Evolutionary conservation across 2,888 invertebrate species (phyloP).

Genomic region (Cepaea hortensis): DNA sequence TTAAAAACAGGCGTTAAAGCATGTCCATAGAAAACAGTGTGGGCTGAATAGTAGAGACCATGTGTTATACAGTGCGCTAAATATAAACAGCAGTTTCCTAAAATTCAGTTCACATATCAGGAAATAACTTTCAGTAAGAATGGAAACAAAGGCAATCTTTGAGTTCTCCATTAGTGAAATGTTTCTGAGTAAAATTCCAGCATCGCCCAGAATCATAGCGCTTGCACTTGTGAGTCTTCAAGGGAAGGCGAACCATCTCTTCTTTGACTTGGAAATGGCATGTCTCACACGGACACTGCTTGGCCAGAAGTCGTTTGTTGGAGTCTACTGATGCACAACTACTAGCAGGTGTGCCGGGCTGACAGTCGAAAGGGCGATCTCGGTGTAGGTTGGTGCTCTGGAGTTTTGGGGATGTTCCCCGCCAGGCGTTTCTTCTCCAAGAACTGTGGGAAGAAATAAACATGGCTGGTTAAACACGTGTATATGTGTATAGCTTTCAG

Average conservation of each 20-base stretch:
- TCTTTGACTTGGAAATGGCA: slow-evolving; percentile 23
- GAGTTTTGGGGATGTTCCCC: slow-evolving; percentile 53
- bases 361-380: slow-evolving; percentile 39
- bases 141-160: slow-evolving; percentile 20
- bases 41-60: too few relatives aligned
- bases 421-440: slow-evolving; percentile 63
- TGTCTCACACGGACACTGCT: slow-evolving; percentile 13
- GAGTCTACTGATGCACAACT: slow-evolving; percentile 20
- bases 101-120: not conserved
- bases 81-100: too few relatives aligned
- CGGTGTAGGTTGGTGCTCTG: slow-evolving; percentile 40
- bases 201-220: not conserved
- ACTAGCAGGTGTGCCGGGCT: slow-evolving; percentile 48
- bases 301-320: slow-evolving; percentile 23
- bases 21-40: too few relatives aligned
- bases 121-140: not conserved
- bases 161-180: slow-evolving; percentile 13
- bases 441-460: slow-evolving; percentile 50
- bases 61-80: too few relatives aligned
- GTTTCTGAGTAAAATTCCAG: slow-evolving; percentile 17
- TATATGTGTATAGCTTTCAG: too few relatives aligned
- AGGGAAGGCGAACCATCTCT: slow-evolving; percentile 25
- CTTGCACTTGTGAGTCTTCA: slow-evolving; percentile 3
- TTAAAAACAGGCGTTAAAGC: too few relatives aligned
- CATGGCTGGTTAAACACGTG: not conserved